These are phyloP conservation scores for Odontothrips loti DNA, from an alignment of 2,888 invertebrate genomes.

Conservation along the genomic window DNA sequence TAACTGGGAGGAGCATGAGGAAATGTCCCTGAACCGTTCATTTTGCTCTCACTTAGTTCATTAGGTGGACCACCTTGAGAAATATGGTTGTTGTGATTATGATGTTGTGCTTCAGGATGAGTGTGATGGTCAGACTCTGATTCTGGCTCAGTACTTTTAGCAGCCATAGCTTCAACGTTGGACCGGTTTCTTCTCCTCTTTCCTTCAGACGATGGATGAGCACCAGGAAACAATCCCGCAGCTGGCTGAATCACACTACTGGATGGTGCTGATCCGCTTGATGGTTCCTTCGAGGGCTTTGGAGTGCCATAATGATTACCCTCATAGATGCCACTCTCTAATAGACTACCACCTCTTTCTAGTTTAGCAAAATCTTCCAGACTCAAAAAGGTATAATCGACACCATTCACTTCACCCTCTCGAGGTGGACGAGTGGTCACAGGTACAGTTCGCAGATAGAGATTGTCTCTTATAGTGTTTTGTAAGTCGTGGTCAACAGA, in stretches of 20 bases:
- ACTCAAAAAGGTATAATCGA: slow-evolving; percentile 58
- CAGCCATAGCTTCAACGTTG: slow-evolving; percentile 53
- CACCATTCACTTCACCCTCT: slow-evolving; percentile 57
- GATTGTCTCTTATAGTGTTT: slow-evolving; percentile 60
- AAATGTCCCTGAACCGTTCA: neutral
- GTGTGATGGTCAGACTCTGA: neutral
- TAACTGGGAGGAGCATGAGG: slow-evolving; percentile 3
- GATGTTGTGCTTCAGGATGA: neutral
- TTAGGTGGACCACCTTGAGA: neutral
- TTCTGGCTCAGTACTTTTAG: slow-evolving; percentile 43
- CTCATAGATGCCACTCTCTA: slow-evolving; percentile 61
- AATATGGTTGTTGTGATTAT: neutral
- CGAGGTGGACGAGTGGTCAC: slow-evolving; percentile 56
- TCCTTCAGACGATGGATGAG: slow-evolving; percentile 52
- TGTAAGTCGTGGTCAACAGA: slow-evolving; percentile 59
- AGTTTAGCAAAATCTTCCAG: slow-evolving; percentile 54
- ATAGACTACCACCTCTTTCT: slow-evolving; percentile 54
- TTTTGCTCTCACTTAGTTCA: neutral
- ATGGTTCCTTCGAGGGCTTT: slow-evolving; percentile 49
- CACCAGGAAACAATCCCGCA: slow-evolving; percentile 48
- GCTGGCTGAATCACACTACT: slow-evolving; percentile 34
- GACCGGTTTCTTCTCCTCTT: slow-evolving; percentile 53
- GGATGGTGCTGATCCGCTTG: slow-evolving; percentile 36
- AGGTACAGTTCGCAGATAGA: slow-evolving; percentile 59
- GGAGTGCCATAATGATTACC: slow-evolving; percentile 60